Base-by-base conservation (phyloP, 2,113 vertebrate genomes). In the Hypanus sabinus region DNA sequence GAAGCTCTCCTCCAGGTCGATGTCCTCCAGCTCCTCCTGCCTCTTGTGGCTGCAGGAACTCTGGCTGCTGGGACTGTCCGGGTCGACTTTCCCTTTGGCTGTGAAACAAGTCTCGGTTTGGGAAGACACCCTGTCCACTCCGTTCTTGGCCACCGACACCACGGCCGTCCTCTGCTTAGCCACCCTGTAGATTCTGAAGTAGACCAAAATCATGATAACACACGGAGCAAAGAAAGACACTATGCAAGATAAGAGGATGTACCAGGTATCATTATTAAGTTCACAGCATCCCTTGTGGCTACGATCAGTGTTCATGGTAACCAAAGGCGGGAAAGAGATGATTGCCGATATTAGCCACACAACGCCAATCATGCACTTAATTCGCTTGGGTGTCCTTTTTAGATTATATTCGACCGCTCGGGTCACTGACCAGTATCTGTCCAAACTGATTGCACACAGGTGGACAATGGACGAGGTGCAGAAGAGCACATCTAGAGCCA, bases 401-500 rank as follows among this genome's bases (percentile, higher is more conserved):
- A 98, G 95, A 96, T 98, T 98, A 95, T 98, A 97, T 94, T 97
- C 97, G 0, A 98, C 97, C 0, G 98, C 98, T 85, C 98, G 97
- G 0, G 98, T 98, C 75, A 98, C 96, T 0, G 98, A 98, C 98
- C 98, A 98, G 96, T 98, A 98, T 73, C 98, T 96, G 95, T 98
- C 98, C 60, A 98, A 96, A 94, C 98, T 98, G 96, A 98, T 98
- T 95, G 98, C 98, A 0, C 98, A 98, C 94, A 98, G 96, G 95
- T 98, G 98, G 85, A 98, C 97, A n/a, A 98, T 98, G 93, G 98
- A 98, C 0, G 98, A 97, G 0, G 98, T 98, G 95, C 98, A 98
- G 94, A 98, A 97, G 57, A 98, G 95, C 94, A 98, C 98, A 0
- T 98, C 98, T 95, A 98, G 96, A 0, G 98, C 97, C 94, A 98